Conservation (phyloP, 35 echinoderm and acorn worm species). For the Stichopus chloronotus region DNA sequence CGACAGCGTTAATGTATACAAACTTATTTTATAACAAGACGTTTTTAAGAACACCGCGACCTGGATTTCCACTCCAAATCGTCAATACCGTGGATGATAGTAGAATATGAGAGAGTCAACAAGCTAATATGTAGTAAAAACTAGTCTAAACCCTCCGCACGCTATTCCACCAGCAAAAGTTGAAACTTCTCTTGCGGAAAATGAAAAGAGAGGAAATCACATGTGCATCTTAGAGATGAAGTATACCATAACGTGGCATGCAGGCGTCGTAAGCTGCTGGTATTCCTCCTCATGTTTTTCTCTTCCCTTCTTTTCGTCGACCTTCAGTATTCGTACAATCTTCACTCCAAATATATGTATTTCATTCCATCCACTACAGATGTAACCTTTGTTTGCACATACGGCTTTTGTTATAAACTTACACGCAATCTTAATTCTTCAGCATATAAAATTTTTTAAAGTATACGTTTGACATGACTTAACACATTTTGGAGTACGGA, state of each 20-base stretch:
- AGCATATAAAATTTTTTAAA: too few species aligned
- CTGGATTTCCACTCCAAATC: neutral
- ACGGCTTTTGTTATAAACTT: too few species aligned
- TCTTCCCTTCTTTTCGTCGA: too few species aligned
- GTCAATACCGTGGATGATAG: neutral
- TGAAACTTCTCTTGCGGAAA: neutral
- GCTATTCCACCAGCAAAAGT: neutral
- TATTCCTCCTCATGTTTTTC: neutral
- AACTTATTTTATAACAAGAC: neutral
- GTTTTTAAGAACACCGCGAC: neutral
- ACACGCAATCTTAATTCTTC: too few species aligned
- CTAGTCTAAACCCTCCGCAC: neutral
- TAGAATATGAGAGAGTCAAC: neutral
- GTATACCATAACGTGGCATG: neutral
- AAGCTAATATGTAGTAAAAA: neutral
- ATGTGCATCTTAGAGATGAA: neutral
- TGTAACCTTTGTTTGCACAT: too few species aligned
- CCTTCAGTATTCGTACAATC: too few species aligned
- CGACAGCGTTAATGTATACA: neutral
- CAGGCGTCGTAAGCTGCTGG: neutral
- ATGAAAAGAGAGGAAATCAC: neutral
- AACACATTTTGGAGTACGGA: too few species aligned
- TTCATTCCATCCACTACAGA: too few species aligned
- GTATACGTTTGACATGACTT: too few species aligned
- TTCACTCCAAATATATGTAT: too few species aligned